Evolutionary conservation across 2,113 vertebrate genomes (phyloP), one percentile per base, ranked within the genome.

Genomic region (Ctenodactylus gundi): DNA sequence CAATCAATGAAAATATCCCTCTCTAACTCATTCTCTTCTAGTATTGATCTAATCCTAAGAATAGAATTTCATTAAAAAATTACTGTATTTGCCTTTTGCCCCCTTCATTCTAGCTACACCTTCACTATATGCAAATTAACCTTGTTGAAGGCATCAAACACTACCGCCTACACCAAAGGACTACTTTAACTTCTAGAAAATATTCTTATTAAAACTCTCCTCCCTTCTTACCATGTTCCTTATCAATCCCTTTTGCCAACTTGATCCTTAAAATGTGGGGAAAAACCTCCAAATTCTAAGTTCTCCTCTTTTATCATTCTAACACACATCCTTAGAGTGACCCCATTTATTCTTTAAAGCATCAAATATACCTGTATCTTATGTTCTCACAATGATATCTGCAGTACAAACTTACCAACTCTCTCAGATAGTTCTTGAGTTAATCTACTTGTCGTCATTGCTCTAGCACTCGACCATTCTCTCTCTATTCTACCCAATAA

Each of bases 61-160:
- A 87, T 15, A 78, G 51, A 86, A 80, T 55, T 72, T 92, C 13
- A 53, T 87, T 78, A 81, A 81, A 29, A 73, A 92, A 82, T n/a
- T 75, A 49, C 27, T 73, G 36, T 44, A 68, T 25, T 80, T 93
- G 87, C 18, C 31, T 92, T 95, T 67, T 51, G 62, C 72, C 6
- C 6, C 72, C 27, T 76, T 34, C 34, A 90, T 41, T 87, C 34
- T 53, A 92, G 85, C 14, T 83, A 77, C 57, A 44, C n/a, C 10
- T 90, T 7, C 36, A 85, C 31, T 70, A 46, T 76, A 29, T 86
- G 36, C 80, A 88, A 89, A 91, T 82, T 89, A 77, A 27, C 70
- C 13, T 84, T 87, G 18, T 73, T 36, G 44, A 96, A 95, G 36
- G 67, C 68, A 72, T 83, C 25, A 73, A 92, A 65, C 23, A 70